Evolutionary conservation across 1,140 invertebrate genomes (phyloP).

Genomic region (Eupeodes corollae): DNA sequence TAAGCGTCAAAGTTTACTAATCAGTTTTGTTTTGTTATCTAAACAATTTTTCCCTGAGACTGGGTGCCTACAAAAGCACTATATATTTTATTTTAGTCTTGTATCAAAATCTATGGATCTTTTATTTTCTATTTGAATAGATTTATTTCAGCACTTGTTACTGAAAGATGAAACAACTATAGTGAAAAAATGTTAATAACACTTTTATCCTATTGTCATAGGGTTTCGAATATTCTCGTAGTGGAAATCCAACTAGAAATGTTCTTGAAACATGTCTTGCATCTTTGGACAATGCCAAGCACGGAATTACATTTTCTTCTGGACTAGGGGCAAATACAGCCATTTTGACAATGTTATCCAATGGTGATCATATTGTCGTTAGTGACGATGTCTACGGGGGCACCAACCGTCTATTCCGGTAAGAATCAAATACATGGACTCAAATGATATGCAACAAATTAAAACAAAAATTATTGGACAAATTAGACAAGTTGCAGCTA

Average conservation of each 20-base stretch:
- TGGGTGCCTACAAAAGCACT: neutral
- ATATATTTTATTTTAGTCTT: neutral
- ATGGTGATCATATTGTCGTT: conserved; percentile 83
- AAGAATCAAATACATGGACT: conserved; percentile 1
- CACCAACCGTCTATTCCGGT: conserved; percentile 52
- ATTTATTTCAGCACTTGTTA: neutral
- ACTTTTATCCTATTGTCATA: conserved; percentile 35
- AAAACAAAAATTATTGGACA: neutral
- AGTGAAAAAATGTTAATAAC: neutral
- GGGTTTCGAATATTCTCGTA: conserved; percentile 86
- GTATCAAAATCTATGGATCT: neutral
- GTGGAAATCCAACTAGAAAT: conserved; percentile 88
- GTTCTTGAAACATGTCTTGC: conserved; percentile 84
- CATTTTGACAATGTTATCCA: conserved; percentile 59
- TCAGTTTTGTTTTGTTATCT: neutral
- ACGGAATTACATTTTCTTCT: conserved; percentile 77
- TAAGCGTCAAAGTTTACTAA: too few relatives aligned
- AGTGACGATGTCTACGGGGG: conserved; percentile 95
- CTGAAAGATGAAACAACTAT: neutral
- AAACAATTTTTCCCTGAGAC: neutral
- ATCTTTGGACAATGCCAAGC: conserved; percentile 77
- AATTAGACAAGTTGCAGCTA: conserved; percentile 49
- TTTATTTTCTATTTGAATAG: neutral
- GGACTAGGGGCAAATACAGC: conserved; percentile 78
- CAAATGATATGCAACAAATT: neutral